Evolutionary conservation across 2,797 vertebrate species (phyloP), one percentile per base, ranked within the genome.

Genomic region (Lithobates pipiens): DNA sequence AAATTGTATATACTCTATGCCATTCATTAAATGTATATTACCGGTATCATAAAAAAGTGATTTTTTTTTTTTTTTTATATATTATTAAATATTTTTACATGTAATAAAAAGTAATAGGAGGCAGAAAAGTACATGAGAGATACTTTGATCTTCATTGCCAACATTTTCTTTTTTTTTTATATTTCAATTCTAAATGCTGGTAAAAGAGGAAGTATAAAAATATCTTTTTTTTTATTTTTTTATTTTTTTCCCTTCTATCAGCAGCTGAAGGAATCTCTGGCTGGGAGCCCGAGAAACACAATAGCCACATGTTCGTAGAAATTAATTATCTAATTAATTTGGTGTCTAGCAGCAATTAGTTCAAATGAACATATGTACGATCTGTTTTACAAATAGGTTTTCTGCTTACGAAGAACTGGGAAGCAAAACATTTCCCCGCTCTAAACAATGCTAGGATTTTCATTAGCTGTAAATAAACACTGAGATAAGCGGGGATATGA

Each of bases 301-400:
- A 95, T 91, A 91, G 91, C 91, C 90, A 92, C 92, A 92, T 91
- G 91, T 90, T 92, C 65, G 0, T 90, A 91, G 92, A 91, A 93
- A 91, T 95, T 93, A 94, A 95, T 94, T 95, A 94, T 91, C 91
- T 92, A 93, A 94, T 94, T 95, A 93, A 94, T 88, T 89, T 89
- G 89, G 91, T 92, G 90, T 91, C 92, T 91, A 93, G 93, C 90
- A 90, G 92, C 91, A 93, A 93, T 93, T 93, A 93, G 90, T 91
- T 94, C 92, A 94, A 90, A 94, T 92, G 93, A 92, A 90, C 91
- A 93, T 89, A 92, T 89, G 89, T 88, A 93, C 92, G 88, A 75
- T 87, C 81, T 68, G 91, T 92, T 92, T 90, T 90, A 87, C 86
- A 90, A 91, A 90, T 80, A 89, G 85, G 85, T 90, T 78, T 87